These are phyloP conservation scores for Hippocampus comes DNA, from an alignment of 2,113 vertebrate species.

Conservation along the genomic window DNA sequence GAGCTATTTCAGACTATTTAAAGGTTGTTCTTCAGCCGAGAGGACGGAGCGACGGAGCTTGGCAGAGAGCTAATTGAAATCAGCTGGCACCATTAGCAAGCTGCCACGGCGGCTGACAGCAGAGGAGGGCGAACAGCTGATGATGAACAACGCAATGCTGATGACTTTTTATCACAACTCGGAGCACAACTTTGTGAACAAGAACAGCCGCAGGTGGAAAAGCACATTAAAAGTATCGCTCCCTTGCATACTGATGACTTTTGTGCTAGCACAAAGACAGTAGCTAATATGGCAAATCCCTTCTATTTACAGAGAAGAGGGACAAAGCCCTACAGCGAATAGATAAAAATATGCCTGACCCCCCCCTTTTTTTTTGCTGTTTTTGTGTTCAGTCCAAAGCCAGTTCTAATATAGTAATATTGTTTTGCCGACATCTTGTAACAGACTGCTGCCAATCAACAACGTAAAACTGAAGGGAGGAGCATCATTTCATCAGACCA, in stretches of 20 bases:
- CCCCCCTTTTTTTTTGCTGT: too few relatives aligned
- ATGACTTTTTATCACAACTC: constrained; percentile 34
- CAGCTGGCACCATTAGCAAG: constrained; percentile 63
- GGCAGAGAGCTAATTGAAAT: constrained; percentile 61
- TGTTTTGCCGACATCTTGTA: too few relatives aligned
- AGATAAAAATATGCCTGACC: too few relatives aligned
- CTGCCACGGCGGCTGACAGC: constrained; percentile 53
- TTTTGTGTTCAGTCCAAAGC: too few relatives aligned
- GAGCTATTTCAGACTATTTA: constrained; percentile 60
- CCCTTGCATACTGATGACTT: background rate
- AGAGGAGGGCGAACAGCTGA: constrained; percentile 22
- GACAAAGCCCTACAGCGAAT: too few relatives aligned
- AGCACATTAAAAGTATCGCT: background rate
- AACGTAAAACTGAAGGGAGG: too few relatives aligned
- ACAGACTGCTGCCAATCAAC: too few relatives aligned
- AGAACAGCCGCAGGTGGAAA: background rate
- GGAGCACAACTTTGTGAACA: constrained; percentile 14
- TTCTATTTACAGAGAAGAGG: too few relatives aligned
- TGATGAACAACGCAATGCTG: constrained; percentile 32
- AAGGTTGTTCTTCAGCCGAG: constrained; percentile 41
- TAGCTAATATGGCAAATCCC: background rate
- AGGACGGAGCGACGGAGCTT: constrained; percentile 40
- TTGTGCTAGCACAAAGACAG: background rate
- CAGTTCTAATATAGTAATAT: too few relatives aligned
- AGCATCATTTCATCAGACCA: too few relatives aligned